Conservation (phyloP, 2,113 vertebrate genomes). For the Cyanoramphus novaezelandiae region DNA sequence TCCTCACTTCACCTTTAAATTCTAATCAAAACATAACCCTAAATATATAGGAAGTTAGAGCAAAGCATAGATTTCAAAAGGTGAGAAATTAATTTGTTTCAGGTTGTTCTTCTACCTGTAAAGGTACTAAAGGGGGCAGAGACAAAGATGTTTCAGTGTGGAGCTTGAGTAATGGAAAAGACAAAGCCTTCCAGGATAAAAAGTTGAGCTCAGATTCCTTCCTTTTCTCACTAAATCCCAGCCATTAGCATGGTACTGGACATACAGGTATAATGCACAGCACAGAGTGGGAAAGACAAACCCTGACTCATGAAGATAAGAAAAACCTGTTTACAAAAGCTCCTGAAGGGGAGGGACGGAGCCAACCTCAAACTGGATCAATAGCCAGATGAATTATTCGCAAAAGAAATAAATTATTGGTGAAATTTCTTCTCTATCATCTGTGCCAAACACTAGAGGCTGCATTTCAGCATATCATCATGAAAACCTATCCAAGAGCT, state of each 20-base stretch:
- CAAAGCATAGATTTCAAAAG: not conserved
- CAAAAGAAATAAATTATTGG: slow-evolving; percentile 1
- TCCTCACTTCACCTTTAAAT: not conserved
- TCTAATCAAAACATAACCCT: not conserved
- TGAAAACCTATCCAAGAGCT: not conserved
- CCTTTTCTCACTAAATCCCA: not conserved
- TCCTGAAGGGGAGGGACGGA: not conserved
- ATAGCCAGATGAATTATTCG: not conserved
- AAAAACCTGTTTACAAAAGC: slow-evolving; percentile 15
- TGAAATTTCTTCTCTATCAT: not conserved
- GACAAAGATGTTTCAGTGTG: not conserved
- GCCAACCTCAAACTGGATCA: slow-evolving; percentile 22
- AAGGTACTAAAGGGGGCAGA: not conserved
- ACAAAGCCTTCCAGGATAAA: not conserved
- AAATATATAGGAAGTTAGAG: not conserved
- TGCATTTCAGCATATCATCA: not conserved
- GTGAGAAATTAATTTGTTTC: not conserved
- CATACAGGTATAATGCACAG: slow-evolving; percentile 2
- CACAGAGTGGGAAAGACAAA: not conserved
- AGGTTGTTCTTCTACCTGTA: not conserved
- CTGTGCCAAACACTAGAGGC: not conserved
- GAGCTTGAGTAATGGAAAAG: not conserved
- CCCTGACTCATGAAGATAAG: not conserved
- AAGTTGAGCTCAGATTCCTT: not conserved
- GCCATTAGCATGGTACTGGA: not conserved